Conservation (phyloP, 1,140 invertebrate species). For the Monomorium pharaonis region DNA sequence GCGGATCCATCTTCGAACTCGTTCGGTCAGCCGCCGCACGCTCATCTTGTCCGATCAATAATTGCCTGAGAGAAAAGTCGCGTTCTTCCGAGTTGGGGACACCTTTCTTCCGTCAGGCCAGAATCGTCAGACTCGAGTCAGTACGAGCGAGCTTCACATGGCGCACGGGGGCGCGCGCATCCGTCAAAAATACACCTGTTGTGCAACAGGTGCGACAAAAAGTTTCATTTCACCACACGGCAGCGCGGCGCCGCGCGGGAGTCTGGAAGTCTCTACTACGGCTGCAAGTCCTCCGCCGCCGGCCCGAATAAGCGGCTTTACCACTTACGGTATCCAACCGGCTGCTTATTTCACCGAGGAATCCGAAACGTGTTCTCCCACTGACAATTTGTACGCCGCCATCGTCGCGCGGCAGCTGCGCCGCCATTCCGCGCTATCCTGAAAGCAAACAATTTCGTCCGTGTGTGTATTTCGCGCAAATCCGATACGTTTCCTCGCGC, state of each 20-base stretch:
- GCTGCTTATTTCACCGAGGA: slow-evolving; percentile 62
- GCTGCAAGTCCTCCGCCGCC: background rate
- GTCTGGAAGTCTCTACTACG: background rate
- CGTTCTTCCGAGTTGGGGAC: background rate
- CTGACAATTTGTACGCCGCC: slow-evolving; percentile 61
- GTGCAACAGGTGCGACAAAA: slow-evolving; percentile 64
- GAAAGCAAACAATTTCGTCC: slow-evolving; percentile 45
- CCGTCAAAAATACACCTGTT: slow-evolving; percentile 12
- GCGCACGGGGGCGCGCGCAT: background rate
- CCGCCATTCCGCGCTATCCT: slow-evolving; percentile 43
- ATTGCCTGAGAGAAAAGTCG: background rate
- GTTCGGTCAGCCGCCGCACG: background rate
- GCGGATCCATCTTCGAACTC: background rate
- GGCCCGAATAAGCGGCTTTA: slow-evolving; percentile 30
- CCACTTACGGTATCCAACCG: slow-evolving; percentile 1
- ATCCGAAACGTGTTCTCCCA: slow-evolving; percentile 57
- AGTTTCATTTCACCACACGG: slow-evolving; percentile 25
- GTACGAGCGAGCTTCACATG: too few relatives aligned
- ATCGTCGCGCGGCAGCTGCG: slow-evolving; percentile 36
- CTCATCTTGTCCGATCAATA: background rate
- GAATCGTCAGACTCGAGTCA: too few relatives aligned
- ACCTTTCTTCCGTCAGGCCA: too few relatives aligned
- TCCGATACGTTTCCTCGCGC: background rate
- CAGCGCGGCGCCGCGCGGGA: background rate
- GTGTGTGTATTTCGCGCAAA: slow-evolving; percentile 34